phyloP scores from a whole-genome alignment of 2,797 vertebrate genomes.

The Furcifer pardalis region DNA sequence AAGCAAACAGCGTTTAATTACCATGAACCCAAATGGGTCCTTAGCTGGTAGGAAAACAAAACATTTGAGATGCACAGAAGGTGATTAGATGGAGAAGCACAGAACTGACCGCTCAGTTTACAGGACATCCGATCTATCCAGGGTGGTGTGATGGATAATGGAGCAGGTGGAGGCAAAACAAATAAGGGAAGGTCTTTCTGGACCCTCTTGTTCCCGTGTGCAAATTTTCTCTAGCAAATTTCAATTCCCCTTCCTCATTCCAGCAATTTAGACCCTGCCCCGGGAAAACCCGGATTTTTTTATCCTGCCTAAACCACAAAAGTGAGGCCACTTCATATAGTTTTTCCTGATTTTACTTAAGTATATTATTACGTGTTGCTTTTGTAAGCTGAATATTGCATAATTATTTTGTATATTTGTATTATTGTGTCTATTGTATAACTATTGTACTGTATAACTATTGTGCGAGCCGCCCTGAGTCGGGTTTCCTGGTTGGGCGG shows the following conservation, averaged over 20 bases:
- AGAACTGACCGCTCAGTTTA: neutral
- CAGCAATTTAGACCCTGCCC: neutral
- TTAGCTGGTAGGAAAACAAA: neutral
- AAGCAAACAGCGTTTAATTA: neutral
- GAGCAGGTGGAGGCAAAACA: neutral
- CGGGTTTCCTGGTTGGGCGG: no score
- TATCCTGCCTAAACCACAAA: neutral
- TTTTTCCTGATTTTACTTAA: neutral
- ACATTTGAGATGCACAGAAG: constrained; percentile 5
- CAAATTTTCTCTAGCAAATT: no score
- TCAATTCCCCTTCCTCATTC: neutral
- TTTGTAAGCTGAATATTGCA: no score
- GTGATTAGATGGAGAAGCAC: neutral
- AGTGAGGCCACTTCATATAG: neutral
- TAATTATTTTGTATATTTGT: no score
- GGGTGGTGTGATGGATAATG: neutral
- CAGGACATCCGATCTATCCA: neutral
- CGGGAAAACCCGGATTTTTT: neutral
- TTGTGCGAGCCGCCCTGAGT: no score
- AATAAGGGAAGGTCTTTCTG: no score
- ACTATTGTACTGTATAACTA: no score
- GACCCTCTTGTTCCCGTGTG: neutral
- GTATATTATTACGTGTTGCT: no score
- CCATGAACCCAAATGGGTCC: neutral
- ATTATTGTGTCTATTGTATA: no score